Evolutionary conservation across 2,113 vertebrate species (phyloP), one percentile per base, ranked within the genome.

Genomic region (Corvus hawaiiensis): DNA sequence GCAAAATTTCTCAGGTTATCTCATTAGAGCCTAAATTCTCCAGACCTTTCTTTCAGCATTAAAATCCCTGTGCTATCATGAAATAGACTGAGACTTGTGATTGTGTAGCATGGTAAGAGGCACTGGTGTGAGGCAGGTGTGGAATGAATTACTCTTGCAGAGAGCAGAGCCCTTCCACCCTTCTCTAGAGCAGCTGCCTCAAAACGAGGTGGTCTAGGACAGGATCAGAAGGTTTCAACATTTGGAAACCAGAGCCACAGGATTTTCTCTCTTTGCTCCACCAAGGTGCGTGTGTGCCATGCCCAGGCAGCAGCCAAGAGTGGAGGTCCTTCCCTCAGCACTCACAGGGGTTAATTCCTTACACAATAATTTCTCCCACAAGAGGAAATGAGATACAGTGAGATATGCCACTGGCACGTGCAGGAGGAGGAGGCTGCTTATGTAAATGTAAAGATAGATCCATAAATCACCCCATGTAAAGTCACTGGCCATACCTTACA

Each of bases 1-100:
- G 62, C 66, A 84, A 89, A 94, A 90, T 84, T 90, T 90, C 77
- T 74, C 83, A 84, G 52, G 54, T 86, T 86, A 59, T 86, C 64
- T 90, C 69, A 61, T 93, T 83, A 90, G 49, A 78, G 46, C 55
- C 84, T 56, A 83, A 94, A 90, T 35, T 69, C 61, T 68, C 48
- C 54, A 67, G 80, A 35, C 39, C 46, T 58, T 84, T 75, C 44
- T 73, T 93, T 79, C 24, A 75, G 46, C 56, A 84, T 82, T 94
- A 78, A 82, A 92, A 92, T 62, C 62, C 16, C 23, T 5, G 3
- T 64, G n/a, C 24, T 87, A 89, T 3, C 69, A 72, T 3, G 3
- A 74, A 86, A 73, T 14, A 8, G 2, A 78, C 46, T 32, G 17
- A 51, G 49, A n/a, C 21, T 16, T 32, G 78, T 54, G 83, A 14